phyloP scores from a whole-genome alignment of 2,888 invertebrate species.

The Dyspetes luteomarginatus region DNA sequence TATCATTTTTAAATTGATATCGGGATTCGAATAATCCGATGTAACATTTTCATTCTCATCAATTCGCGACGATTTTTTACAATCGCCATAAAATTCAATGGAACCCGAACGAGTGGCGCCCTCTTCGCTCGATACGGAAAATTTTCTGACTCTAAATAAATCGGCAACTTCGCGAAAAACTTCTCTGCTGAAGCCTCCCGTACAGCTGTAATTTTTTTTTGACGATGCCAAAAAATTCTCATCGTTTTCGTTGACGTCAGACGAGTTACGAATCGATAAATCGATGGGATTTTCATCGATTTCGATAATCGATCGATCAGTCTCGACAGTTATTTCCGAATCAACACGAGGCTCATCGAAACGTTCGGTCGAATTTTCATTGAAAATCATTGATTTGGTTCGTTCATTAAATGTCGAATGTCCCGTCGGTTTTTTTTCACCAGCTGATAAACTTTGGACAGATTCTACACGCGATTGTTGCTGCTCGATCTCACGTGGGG shows the following conservation, averaged over 20 bases:
- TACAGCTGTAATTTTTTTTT: neutral
- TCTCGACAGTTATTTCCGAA: neutral
- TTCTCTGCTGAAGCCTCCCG: neutral
- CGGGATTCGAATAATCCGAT: neutral
- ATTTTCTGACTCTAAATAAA: neutral
- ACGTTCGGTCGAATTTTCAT: neutral
- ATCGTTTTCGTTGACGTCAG: neutral
- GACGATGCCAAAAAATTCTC: neutral
- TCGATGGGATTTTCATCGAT: constrained; percentile 53
- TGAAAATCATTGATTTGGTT: constrained; percentile 1
- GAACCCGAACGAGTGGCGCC: constrained; percentile 23
- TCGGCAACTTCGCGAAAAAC: constrained; percentile 17
- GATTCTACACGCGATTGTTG: neutral
- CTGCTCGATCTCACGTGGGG: neutral
- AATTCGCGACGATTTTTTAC: neutral
- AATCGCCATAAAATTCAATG: neutral
- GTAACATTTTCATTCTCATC: constrained; percentile 40
- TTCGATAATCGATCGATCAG: neutral
- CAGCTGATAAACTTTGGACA: neutral
- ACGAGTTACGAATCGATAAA: constrained; percentile 34
- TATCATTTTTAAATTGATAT: neutral
- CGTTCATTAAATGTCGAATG: constrained; percentile 59
- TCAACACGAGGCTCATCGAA: constrained; percentile 11
- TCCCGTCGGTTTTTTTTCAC: constrained; percentile 7
- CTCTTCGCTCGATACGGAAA: neutral